phyloP scores from a whole-genome alignment of 2,797 vertebrate species.

The Anniella stebbinsi region DNA sequence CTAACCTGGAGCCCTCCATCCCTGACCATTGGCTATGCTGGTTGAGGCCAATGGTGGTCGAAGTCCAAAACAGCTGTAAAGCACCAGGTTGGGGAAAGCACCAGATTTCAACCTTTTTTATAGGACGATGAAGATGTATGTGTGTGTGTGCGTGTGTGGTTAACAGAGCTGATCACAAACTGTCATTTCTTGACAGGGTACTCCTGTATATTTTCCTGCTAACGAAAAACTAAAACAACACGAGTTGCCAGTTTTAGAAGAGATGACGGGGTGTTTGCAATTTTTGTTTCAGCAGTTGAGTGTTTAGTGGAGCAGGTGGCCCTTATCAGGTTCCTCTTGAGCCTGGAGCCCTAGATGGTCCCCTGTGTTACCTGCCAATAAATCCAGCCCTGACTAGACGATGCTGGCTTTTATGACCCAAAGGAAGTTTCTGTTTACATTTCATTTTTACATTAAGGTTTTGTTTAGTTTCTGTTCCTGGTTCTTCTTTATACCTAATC shows the following conservation, averaged over 20 bases:
- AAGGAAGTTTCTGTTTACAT: background rate
- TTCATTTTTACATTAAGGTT: background rate
- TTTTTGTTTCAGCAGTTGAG: background rate
- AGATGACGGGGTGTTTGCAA: background rate
- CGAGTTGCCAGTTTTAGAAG: background rate
- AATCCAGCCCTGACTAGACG: background rate
- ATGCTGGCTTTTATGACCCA: background rate
- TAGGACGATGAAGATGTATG: background rate
- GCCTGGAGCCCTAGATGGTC: background rate
- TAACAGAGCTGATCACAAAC: background rate
- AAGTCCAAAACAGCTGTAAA: too few species aligned
- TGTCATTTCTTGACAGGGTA: background rate
- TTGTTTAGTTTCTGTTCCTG: background rate
- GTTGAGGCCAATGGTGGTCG: too few species aligned
- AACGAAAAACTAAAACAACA: background rate
- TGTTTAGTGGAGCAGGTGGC: background rate
- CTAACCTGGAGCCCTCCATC: too few species aligned
- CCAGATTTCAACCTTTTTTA: background rate
- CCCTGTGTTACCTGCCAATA: background rate
- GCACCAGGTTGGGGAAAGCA: too few species aligned
- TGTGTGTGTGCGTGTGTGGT: too few species aligned
- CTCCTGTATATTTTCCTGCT: background rate
- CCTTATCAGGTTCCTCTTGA: too few species aligned
- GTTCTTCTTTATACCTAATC: constrained; percentile 2
- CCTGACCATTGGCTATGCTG: too few species aligned